Evolutionary conservation across 2,888 invertebrate species (phyloP).

Genomic region (Drosophila recens): DNA sequence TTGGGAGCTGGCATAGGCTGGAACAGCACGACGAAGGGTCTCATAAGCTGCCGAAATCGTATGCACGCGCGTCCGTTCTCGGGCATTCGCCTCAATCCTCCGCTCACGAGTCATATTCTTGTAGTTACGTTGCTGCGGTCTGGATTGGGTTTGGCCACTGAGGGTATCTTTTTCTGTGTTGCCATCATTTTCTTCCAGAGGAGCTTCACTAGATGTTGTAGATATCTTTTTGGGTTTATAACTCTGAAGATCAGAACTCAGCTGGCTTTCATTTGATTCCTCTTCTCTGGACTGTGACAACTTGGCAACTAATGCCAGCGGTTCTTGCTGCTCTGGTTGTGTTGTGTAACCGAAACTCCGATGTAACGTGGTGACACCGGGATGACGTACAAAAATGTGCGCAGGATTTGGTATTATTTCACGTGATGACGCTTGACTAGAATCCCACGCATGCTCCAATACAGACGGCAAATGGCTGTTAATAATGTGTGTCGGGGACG

Average conservation of each 20-base stretch:
- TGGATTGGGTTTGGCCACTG: conserved; percentile 48
- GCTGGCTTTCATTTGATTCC: conserved; percentile 23
- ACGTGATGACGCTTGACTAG: conserved; percentile 82
- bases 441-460: conserved; percentile 88
- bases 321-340: conserved; percentile 87
- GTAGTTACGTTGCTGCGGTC: conserved; percentile 93
- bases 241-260: conserved; percentile 13
- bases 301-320: conserved; percentile 88
- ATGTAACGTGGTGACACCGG: conserved; percentile 85
- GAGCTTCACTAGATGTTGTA: not conserved
- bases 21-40: conserved; percentile 92
- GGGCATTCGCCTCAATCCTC: conserved; percentile 96
- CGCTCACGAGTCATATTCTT: conserved; percentile 98
- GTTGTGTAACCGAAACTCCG: conserved; percentile 65
- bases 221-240: conserved; percentile 21
- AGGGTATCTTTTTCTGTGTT: conserved; percentile 34
- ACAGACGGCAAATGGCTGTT: conserved; percentile 16
- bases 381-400: conserved; percentile 84
- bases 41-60: conserved; percentile 98
- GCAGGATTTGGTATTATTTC: conserved; percentile 86
- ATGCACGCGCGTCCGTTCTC: conserved; percentile 96
- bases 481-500: conserved; percentile 74
- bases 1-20: conserved; percentile 96
- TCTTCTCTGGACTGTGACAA: conserved; percentile 61
- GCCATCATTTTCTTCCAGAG: conserved; percentile 24